A percentile compares a stretch with the other conserved stretches of the same genome.
phyloP scores from a whole-genome alignment of 1,140 invertebrate genomes.

The Drosophila teissieri region DNA sequence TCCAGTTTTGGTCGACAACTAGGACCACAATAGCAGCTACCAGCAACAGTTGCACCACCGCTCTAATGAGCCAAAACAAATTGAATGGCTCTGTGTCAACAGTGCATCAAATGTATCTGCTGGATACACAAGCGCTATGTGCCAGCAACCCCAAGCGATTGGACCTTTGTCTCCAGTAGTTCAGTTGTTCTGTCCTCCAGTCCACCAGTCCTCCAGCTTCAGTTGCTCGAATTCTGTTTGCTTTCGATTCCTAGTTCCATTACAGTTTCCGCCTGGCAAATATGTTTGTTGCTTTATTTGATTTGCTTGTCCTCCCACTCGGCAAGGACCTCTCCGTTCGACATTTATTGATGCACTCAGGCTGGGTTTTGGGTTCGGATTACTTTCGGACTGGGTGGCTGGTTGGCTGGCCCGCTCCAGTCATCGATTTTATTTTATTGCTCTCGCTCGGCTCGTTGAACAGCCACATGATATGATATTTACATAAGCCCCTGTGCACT shows the following conservation, averaged over 20 bases:
- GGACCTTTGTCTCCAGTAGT: conserved; percentile 3
- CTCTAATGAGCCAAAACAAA: conserved; percentile 78
- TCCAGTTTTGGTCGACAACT: conserved; percentile 1
- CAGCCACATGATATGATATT: neutral
- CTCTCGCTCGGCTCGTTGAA: conserved; percentile 7
- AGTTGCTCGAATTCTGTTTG: conserved; percentile 48
- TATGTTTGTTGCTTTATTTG: conserved; percentile 70
- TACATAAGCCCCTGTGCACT: conserved; percentile 25
- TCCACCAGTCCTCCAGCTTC: neutral
- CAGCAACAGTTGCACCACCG: conserved; percentile 53
- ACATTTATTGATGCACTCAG: conserved; percentile 79
- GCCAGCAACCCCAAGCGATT: neutral
- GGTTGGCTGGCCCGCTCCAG: neutral
- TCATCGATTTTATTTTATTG: conserved; percentile 72
- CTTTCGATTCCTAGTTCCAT: conserved; percentile 52
- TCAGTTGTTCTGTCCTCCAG: neutral
- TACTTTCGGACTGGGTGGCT: neutral
- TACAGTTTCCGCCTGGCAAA: conserved; percentile 50
- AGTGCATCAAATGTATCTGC: conserved; percentile 66
- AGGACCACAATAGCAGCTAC: neutral
- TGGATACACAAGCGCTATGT: conserved; percentile 23
- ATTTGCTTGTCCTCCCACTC: conserved; percentile 49
- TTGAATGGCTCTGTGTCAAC: conserved; percentile 75
- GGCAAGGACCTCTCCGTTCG: conserved; percentile 28
- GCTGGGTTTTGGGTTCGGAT: neutral